phyloP scores from a whole-genome alignment of 2,888 invertebrate species.

The Pristionchus japonicus region DNA sequence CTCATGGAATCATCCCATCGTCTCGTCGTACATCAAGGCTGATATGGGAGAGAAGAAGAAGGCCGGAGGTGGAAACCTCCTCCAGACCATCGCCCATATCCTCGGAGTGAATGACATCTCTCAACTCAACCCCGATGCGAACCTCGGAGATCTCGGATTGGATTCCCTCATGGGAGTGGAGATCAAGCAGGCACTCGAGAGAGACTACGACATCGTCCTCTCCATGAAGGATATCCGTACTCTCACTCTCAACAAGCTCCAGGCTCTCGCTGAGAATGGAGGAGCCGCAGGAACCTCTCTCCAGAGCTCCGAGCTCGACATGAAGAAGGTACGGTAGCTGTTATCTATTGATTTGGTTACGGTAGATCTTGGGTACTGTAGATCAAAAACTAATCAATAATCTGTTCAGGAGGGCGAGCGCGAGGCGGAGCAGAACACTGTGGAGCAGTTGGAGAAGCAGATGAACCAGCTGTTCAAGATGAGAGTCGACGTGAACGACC shows the following conservation, averaged over 20 bases:
- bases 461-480: slow-evolving; percentile 75
- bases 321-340: slow-evolving; percentile 62
- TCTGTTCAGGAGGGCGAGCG: slow-evolving; percentile 64
- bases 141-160: slow-evolving; percentile 94
- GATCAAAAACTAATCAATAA: background rate
- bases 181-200: slow-evolving; percentile 83
- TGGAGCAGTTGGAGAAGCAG: slow-evolving; percentile 73
- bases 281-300: slow-evolving; percentile 65
- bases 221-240: slow-evolving; percentile 82
- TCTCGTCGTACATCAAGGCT: slow-evolving; percentile 75
- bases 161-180: slow-evolving; percentile 99
- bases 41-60: slow-evolving; percentile 71
- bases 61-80: slow-evolving; percentile 76
- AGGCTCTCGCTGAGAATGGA: slow-evolving; percentile 77
- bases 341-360: background rate
- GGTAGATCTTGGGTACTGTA: background rate
- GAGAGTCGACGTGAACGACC: slow-evolving; percentile 78
- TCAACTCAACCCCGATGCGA: slow-evolving; percentile 84
- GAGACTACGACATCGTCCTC: slow-evolving; percentile 87
- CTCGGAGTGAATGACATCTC: slow-evolving; percentile 87
- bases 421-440: slow-evolving; percentile 71
- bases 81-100: slow-evolving; percentile 75
- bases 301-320: slow-evolving; percentile 68
- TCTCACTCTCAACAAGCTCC: slow-evolving; percentile 85
- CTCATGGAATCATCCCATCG: slow-evolving; percentile 83